These are phyloP conservation scores for Andrena trimmerana DNA, from an alignment of 2,888 invertebrate genomes.

Conservation along the genomic window DNA sequence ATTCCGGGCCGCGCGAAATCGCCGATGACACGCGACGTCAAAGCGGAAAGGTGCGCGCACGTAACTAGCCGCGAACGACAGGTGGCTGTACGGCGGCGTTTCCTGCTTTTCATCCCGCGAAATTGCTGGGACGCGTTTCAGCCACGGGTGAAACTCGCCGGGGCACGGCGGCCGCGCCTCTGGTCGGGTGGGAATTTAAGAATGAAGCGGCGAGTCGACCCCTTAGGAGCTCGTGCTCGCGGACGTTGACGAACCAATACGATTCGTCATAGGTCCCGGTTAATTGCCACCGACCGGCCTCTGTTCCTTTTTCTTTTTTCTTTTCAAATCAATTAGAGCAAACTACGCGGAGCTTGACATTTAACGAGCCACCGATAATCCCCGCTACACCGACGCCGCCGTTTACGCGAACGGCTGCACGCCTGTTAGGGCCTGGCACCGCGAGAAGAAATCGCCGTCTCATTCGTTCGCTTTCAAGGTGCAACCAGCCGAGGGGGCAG, in stretches of 20 bases:
- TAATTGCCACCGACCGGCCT: not conserved
- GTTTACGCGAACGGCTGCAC: slow-evolving; percentile 71
- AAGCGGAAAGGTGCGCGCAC: slow-evolving; percentile 68
- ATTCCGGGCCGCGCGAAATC: slow-evolving; percentile 74
- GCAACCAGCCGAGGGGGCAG: slow-evolving; percentile 29
- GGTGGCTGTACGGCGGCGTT: slow-evolving; percentile 60
- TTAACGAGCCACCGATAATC: slow-evolving; percentile 63
- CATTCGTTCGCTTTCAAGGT: slow-evolving; percentile 71
- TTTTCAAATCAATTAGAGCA: slow-evolving; percentile 54
- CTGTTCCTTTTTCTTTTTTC: slow-evolving; percentile 8
- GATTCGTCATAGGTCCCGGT: slow-evolving; percentile 17
- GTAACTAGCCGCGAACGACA: slow-evolving; percentile 67
- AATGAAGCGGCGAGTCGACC: slow-evolving; percentile 22
- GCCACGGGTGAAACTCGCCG: slow-evolving; percentile 60
- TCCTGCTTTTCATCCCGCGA: slow-evolving; percentile 73
- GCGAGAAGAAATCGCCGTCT: slow-evolving; percentile 70
- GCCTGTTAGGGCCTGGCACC: slow-evolving; percentile 62
- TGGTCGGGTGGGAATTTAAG: slow-evolving; percentile 32
- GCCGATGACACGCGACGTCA: slow-evolving; percentile 76
- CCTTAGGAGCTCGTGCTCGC: not conserved
- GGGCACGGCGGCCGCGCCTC: slow-evolving; percentile 7
- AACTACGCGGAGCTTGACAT: slow-evolving; percentile 8
- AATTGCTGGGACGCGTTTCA: slow-evolving; percentile 59
- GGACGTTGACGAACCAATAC: not conserved
- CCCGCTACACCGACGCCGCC: slow-evolving; percentile 49